Evolutionary conservation across 2,113 vertebrate genomes (phyloP), one percentile per base, ranked within the genome.

Genomic region (Chelonoidis abingdonii): DNA sequence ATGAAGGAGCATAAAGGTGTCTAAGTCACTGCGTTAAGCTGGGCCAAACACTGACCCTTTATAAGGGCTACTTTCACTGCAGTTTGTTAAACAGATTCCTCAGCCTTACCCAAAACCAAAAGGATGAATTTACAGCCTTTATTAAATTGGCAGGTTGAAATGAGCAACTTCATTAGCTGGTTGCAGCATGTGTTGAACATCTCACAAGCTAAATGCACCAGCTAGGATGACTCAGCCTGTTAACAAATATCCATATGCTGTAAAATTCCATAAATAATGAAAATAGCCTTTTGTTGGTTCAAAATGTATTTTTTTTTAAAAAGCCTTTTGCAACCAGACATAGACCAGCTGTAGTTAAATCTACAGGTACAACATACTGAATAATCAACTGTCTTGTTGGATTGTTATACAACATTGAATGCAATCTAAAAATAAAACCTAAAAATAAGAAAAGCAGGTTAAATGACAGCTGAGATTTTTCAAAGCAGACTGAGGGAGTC

Each of bases 231-330:
- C 79, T 96, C 95, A 89, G 72, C 88, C 49, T 87, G 53, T 86
- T 92, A 95, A 96, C 57, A 93, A 95, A 96, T 80, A 89, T 53
- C 87, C 94, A 92, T 96, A 96, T 93, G 90, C 41, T 76, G 69
- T 47, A 80, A 86, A 90, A 94, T 76, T 83, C 93, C 84, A 93
- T 89, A 96, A 97, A 83, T 69, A 97, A 96, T 65, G 19, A 95
- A 93, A 96, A 53, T 6, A 19, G 16, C 84, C 22, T 75, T 90
- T 83, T 88, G 86, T 94, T 80, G 38, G 22, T 83, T 89, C 56
- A 92, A 94, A 96, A 94, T 72, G 31, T 65, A 95, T 79, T 88
- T 17, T 80, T 93, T 27, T 84, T n/a, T 83, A 87, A 85, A 87
- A 47, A 96, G 54, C 88, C n/a, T 47, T 57, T 69, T 90, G 62